Conservation (phyloP, 2,888 invertebrate species). For the Hedya salicella region DNA sequence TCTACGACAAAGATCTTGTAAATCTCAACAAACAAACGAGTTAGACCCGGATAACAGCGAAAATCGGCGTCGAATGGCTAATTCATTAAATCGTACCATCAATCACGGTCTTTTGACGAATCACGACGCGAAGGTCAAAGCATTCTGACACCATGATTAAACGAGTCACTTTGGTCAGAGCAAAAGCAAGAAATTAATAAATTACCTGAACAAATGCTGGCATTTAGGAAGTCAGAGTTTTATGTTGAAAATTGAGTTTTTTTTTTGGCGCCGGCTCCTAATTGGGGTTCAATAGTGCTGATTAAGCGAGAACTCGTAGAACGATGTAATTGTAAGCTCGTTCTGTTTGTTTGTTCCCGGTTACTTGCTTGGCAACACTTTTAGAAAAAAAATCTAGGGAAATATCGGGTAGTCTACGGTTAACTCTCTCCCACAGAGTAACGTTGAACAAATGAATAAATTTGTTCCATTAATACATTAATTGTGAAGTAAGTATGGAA, state of each 20-base stretch:
- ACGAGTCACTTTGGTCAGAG: constrained; percentile 19
- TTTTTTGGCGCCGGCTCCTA: not conserved
- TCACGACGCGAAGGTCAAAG: constrained; percentile 54
- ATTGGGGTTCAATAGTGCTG: not conserved
- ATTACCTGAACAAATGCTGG: constrained; percentile 11
- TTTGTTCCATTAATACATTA: no score
- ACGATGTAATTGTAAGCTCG: not conserved
- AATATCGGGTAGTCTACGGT: no score
- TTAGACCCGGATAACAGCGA: constrained; percentile 27
- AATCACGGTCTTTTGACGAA: constrained; percentile 52
- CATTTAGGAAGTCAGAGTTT: not conserved
- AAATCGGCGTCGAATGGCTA: constrained; percentile 38
- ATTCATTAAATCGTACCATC: constrained; percentile 51
- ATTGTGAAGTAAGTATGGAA: no score
- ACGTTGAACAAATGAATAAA: no score
- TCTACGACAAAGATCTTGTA: not conserved
- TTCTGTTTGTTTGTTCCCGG: not conserved
- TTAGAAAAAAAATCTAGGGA: not conserved
- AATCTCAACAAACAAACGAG: constrained; percentile 20
- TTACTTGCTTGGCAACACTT: not conserved
- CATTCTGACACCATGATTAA: constrained; percentile 30
- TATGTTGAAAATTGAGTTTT: not conserved
- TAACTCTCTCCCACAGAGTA: no score
- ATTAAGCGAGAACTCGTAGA: not conserved
- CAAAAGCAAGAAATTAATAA: constrained; percentile 19